These are phyloP conservation scores for Botrylloides violaceus DNA, from an alignment of 23 tunicate species.

Conservation along the genomic window DNA sequence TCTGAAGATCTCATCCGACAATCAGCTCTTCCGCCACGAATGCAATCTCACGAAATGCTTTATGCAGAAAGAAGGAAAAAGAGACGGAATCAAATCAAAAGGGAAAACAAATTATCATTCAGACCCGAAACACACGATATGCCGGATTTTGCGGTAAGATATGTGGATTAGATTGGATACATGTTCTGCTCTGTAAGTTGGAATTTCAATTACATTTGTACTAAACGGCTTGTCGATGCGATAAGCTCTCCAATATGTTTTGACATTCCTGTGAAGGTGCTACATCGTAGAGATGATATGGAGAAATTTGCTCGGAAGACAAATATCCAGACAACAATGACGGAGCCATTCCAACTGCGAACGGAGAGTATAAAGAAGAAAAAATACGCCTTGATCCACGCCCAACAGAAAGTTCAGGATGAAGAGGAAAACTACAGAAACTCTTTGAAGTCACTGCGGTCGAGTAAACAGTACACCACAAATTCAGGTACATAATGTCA, in stretches of 20 bases:
- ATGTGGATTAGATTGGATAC: too few species aligned
- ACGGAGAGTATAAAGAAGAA: conserved; percentile 13
- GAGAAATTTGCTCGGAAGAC: conserved; percentile 21
- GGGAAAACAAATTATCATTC: conserved; percentile 31
- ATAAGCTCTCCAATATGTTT: not conserved
- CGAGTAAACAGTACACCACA: not conserved
- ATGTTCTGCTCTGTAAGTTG: too few species aligned
- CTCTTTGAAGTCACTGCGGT: conserved; percentile 17
- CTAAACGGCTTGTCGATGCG: too few species aligned
- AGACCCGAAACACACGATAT: conserved; percentile 36
- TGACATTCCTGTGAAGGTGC: conserved; percentile 1
- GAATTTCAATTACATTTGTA: too few species aligned
- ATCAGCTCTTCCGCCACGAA: conserved; percentile 67
- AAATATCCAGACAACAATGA: conserved; percentile 38
- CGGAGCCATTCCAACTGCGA: conserved; percentile 42
- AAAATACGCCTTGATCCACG: conserved; percentile 3
- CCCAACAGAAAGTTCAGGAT: not conserved
- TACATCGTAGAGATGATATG: conserved; percentile 43
- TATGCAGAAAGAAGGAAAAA: conserved; percentile 26
- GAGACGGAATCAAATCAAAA: conserved; percentile 29
- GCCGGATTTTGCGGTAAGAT: conserved; percentile 50
- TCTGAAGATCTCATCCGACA: conserved; percentile 46
- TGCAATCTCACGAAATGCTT: conserved; percentile 41
- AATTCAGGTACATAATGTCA: too few species aligned
- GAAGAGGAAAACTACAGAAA: conserved; percentile 24